Base-by-base conservation (phyloP, 2,797 vertebrate genomes). In the Bucorvus abyssinicus region DNA sequence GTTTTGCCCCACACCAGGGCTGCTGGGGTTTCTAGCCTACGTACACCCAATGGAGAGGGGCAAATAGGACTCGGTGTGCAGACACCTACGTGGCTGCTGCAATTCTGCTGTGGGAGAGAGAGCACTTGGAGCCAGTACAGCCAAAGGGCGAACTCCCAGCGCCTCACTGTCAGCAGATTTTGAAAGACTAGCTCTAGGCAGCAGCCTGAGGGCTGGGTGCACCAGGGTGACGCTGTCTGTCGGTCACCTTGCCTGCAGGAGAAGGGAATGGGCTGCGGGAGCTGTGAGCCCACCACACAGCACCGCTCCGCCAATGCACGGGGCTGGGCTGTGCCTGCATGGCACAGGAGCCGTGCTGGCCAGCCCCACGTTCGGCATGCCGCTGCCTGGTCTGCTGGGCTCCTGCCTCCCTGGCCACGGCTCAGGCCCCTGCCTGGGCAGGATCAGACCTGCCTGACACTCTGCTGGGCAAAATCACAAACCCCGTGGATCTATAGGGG, bases 301-400 rank as follows among this genome's bases (percentile, higher is more conserved):
- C 69, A 36, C 68, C 0, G 7, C 63, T 64, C 30, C 1, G 11
- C n/a, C 47, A 13, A 26, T 22, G 42, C 55, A 16, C 0, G 1
- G 42, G n/a, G 60, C 76, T 22, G 34, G 18, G 57, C 24, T 49
- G 60, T 10, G 0, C 47, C 44, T 15, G 75, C 29, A 5, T 32
- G 32, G 59, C 20, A 12, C 9, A 26, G 74, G 45, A 69, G 24
- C 44, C 1, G 1, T 3, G 4, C 63, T 32, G 24, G 18, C 0
- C 8, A 79, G 55, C 61, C 53, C 29, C 12, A 2, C 0, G 1
- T 12, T 36, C 1, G 7, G 32, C 42, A 20, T 0, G 4, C 26
- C 1, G 2, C 55, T 44, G 44, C 68, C 55, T 26, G 49, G 55
- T 23, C 82, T 68, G 27, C 47, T 23, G 21, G 32, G 20, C 19